phyloP scores from a whole-genome alignment of 1,140 invertebrate genomes.

The Heliconius hermathena region DNA sequence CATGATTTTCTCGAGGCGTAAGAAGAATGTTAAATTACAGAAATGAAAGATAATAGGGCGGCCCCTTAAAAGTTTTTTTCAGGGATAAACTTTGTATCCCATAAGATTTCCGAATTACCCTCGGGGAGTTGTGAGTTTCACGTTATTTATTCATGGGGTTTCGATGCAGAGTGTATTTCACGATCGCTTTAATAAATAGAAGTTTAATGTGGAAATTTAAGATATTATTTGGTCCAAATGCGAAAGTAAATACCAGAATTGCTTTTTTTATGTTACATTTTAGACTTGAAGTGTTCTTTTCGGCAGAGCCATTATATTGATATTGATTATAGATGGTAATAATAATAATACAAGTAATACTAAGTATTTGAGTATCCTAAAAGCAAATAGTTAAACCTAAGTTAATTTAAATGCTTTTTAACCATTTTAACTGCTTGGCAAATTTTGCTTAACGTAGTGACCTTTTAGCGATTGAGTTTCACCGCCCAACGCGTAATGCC shows the following conservation, averaged over 20 bases:
- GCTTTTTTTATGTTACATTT: neutral
- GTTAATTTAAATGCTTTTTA: too few species aligned
- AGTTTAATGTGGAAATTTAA: constrained; percentile 4
- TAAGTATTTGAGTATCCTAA: too few species aligned
- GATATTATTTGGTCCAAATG: neutral
- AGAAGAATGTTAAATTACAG: constrained; percentile 78
- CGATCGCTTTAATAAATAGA: constrained; percentile 19
- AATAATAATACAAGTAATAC: too few species aligned
- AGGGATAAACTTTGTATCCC: constrained; percentile 69
- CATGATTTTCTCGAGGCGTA: constrained; percentile 73
- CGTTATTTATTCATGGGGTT: constrained; percentile 73
- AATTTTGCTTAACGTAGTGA: too few species aligned
- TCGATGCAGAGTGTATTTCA: constrained; percentile 13
- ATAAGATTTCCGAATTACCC: constrained; percentile 72
- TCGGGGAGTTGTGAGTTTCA: constrained; percentile 56
- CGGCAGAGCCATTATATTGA: neutral
- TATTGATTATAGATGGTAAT: neutral
- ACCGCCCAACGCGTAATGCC: too few species aligned
- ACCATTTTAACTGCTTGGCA: too few species aligned
- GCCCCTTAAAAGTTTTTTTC: constrained; percentile 59
- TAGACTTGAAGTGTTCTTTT: neutral
- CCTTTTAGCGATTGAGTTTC: too few species aligned
- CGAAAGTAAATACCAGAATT: neutral
- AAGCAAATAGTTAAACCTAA: too few species aligned
- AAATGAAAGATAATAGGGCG: constrained; percentile 80